Evolutionary conservation across 2,888 invertebrate species (phyloP).

Genomic region (Scaptomyza flava): DNA sequence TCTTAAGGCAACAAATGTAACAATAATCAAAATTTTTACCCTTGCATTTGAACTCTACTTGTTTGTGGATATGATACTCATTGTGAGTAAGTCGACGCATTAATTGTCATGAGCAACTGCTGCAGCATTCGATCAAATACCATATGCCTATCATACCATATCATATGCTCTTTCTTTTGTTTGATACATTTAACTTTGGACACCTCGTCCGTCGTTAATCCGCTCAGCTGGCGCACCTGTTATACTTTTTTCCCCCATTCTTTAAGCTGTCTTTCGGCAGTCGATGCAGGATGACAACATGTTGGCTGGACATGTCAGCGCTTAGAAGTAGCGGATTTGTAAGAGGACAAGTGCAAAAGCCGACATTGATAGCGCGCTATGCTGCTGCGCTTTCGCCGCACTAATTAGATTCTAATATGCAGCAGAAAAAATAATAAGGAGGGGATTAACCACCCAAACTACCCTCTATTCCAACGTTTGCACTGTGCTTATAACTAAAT

Average conservation of each 20-base stretch:
- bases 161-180: conserved; percentile 2
- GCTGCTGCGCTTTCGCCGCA: conserved; percentile 53
- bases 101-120: conserved; percentile 50
- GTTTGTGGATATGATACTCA: conserved; percentile 9
- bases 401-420: conserved; percentile 81
- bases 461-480: conserved; percentile 39
- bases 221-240: conserved; percentile 69
- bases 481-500: conserved; percentile 73
- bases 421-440: conserved; percentile 24
- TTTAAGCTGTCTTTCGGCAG: conserved; percentile 14
- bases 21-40: neutral
- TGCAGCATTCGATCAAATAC: conserved; percentile 16
- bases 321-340: conserved; percentile 65
- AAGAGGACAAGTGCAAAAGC: conserved; percentile 65
- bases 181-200: conserved; percentile 51
- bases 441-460: conserved; percentile 26
- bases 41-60: neutral
- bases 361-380: conserved; percentile 59
- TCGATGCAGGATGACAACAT: conserved; percentile 57
- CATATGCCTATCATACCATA: conserved; percentile 8
- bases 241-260: conserved; percentile 61
- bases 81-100: conserved; percentile 1
- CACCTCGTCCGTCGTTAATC: conserved; percentile 60
- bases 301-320: conserved; percentile 74
- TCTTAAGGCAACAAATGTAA: neutral